Evolutionary conservation across 1,140 invertebrate species (phyloP).

Genomic region (Bombyx mori): DNA sequence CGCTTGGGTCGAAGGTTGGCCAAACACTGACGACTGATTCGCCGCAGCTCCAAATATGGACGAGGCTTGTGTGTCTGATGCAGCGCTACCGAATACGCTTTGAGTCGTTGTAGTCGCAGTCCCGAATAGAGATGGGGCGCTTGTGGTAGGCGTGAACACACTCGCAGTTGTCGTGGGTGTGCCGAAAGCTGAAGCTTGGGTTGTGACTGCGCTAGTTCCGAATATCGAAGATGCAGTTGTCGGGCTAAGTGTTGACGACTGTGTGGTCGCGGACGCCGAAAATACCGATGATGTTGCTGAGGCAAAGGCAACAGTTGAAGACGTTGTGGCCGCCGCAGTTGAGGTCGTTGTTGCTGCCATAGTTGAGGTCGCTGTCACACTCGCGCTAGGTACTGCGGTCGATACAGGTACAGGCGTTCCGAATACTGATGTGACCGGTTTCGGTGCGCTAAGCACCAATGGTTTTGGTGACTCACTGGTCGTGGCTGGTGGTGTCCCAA

Average conservation of each 20-base stretch:
- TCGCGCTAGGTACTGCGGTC: conserved; percentile 14
- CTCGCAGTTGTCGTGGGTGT: conserved; percentile 10
- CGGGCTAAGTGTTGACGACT: conserved; percentile 14
- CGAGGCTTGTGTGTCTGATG: conserved; percentile 18
- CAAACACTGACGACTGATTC: neutral
- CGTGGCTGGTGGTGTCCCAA: conserved; percentile 17
- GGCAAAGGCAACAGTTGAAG: conserved; percentile 11
- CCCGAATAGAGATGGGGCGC: conserved; percentile 24
- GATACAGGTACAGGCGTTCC: conserved; percentile 7
- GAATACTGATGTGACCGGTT: conserved; percentile 14
- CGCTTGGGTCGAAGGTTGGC: neutral
- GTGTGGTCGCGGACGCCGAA: conserved; percentile 6
- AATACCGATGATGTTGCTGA: conserved; percentile 7
- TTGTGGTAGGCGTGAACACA: conserved; percentile 10
- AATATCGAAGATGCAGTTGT: conserved; percentile 23
- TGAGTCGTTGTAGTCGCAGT: conserved; percentile 8
- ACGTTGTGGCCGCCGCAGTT: conserved; percentile 13
- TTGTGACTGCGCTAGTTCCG: conserved; percentile 21
- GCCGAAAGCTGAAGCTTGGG: conserved; percentile 27
- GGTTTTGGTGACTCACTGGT: conserved; percentile 14
- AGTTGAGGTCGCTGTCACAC: neutral
- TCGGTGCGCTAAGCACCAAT: conserved; percentile 18
- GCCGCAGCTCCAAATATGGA: conserved; percentile 15
- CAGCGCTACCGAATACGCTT: conserved; percentile 15
- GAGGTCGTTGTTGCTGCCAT: conserved; percentile 11